Conservation (phyloP, 1,140 invertebrate species). For the Lerema accius region DNA sequence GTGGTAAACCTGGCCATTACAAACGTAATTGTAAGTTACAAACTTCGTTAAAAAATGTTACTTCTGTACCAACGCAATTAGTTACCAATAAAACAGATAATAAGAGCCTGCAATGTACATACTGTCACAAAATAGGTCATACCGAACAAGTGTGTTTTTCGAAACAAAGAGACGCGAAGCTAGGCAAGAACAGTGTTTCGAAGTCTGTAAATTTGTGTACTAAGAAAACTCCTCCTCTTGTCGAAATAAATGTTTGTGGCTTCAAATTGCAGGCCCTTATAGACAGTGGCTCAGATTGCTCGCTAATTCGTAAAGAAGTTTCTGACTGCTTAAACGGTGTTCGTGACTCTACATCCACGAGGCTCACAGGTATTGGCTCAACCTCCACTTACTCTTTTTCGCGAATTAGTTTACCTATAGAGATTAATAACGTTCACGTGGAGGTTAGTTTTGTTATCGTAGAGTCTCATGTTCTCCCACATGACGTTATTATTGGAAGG, state of each 20-base stretch:
- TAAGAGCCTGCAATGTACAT: conserved; percentile 28
- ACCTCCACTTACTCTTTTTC: no score
- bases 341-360: neutral
- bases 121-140: conserved; percentile 37
- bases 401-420: neutral
- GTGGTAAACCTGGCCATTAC: neutral
- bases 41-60: no score
- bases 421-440: neutral
- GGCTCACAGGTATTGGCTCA: conserved; percentile 27
- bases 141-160: conserved; percentile 37
- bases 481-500: neutral
- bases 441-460: neutral
- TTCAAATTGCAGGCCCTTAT: conserved; percentile 25
- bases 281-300: conserved; percentile 41
- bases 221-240: conserved; percentile 21
- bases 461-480: neutral
- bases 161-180: conserved; percentile 31
- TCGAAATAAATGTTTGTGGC: conserved; percentile 7
- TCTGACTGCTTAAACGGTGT: neutral
- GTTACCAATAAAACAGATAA: no score
- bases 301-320: conserved; percentile 18
- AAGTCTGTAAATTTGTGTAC: conserved; percentile 32
- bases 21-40: no score
- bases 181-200: conserved; percentile 10
- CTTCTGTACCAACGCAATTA: no score